phyloP scores from a whole-genome alignment of 2,888 invertebrate species.

The Eutolmus rufibarbis region DNA sequence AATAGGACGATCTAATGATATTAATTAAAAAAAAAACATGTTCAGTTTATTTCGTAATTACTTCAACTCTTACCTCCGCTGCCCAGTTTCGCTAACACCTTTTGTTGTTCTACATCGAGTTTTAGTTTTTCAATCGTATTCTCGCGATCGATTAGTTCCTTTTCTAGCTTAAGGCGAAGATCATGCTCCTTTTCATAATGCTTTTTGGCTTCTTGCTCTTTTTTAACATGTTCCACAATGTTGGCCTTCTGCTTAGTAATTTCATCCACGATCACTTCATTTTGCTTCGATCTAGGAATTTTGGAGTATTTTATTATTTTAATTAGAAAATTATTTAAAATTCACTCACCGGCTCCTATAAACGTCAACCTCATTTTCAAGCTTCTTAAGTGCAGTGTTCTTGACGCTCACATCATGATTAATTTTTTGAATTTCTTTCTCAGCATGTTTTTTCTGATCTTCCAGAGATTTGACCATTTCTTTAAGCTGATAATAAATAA shows the following conservation, averaged over 20 bases:
- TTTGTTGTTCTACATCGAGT: slow-evolving; percentile 37
- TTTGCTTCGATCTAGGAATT: neutral
- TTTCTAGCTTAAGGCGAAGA: slow-evolving; percentile 22
- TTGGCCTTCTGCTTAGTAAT: slow-evolving; percentile 34
- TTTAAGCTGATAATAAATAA: neutral
- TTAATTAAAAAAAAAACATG: neutral
- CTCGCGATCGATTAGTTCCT: slow-evolving; percentile 25
- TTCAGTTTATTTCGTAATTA: neutral
- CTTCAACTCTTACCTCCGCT: slow-evolving; percentile 8
- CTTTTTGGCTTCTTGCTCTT: slow-evolving; percentile 26
- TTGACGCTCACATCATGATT: slow-evolving; percentile 22
- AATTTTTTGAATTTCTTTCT: slow-evolving; percentile 23
- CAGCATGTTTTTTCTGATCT: slow-evolving; percentile 11
- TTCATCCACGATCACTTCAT: slow-evolving; percentile 37
- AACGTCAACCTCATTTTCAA: slow-evolving; percentile 41
- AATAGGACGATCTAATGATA: slow-evolving; percentile 14
- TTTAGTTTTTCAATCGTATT: slow-evolving; percentile 20
- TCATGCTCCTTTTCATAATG: slow-evolving; percentile 40
- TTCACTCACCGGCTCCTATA: slow-evolving; percentile 11
- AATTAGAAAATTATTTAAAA: neutral
- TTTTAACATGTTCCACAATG: slow-evolving; percentile 24
- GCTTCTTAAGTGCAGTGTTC: slow-evolving; percentile 16
- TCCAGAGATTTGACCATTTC: slow-evolving; percentile 16
- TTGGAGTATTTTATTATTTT: neutral
- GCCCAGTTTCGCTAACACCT: neutral